Evolutionary conservation across 2,113 vertebrate genomes (phyloP).

Genomic region (Hyperopisus bebe): DNA sequence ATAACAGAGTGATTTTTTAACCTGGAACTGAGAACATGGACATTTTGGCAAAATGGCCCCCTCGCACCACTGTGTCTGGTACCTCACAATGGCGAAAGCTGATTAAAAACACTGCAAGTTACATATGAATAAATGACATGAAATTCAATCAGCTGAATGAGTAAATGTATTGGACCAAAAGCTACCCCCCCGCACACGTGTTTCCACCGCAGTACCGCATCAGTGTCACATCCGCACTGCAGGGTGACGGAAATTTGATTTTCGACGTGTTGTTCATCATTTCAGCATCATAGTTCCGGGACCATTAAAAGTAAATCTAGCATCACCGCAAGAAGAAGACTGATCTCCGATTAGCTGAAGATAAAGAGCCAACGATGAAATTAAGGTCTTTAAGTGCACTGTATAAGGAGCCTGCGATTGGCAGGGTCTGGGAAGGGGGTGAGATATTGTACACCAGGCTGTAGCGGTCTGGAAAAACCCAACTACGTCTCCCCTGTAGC

Average conservation of each 20-base stretch:
- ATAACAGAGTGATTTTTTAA: not conserved
- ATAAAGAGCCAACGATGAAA: conserved; percentile 32
- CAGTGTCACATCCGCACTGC: not conserved
- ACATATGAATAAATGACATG: not conserved
- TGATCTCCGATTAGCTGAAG: conserved; percentile 31
- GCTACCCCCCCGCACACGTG: not conserved
- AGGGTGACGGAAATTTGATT: conserved; percentile 16
- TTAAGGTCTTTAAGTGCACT: conserved; percentile 23
- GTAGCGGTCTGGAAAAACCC: not conserved
- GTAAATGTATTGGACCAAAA: not conserved
- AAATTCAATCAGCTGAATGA: not conserved
- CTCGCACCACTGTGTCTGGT: not conserved
- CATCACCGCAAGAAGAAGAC: conserved; percentile 25
- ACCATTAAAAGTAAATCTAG: conserved; percentile 39
- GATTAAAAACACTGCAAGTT: not conserved
- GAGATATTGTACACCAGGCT: not conserved
- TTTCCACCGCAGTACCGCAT: not conserved
- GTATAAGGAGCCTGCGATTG: conserved; percentile 8
- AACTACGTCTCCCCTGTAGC: not conserved
- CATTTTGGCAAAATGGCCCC: not conserved
- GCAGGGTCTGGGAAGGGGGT: not conserved
- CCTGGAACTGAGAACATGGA: not conserved
- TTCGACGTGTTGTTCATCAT: conserved; percentile 6
- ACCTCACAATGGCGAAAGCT: not conserved
- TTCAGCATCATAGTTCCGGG: conserved; percentile 19